Evolutionary conservation across 2,888 invertebrate species (phyloP), one percentile per base, ranked within the genome.

Genomic region (Trypoxylon attenuatum): DNA sequence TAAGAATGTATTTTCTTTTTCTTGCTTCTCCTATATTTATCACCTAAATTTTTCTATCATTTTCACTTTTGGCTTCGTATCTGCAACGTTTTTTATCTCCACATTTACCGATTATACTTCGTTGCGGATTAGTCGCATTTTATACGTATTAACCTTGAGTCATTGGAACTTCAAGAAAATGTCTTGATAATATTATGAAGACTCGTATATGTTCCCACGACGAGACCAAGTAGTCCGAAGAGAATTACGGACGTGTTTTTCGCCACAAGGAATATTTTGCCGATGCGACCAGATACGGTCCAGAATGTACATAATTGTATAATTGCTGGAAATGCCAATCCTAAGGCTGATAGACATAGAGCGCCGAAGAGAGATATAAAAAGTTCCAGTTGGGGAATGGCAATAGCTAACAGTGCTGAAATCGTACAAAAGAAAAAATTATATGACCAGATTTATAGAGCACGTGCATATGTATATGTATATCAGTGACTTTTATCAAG

Each of bases 261-360:
- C 6, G 89, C 69, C 2, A 91, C 75, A 88, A 93, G 89, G 73
- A 91, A 89, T 3, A 88, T 85, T 69, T 89, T 90, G 57, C 89
- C 89, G 0, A 88, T 82, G 10, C 90, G 90, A 0, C 89, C 88
- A 4, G 89, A 90, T 55, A 90, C 88, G 78, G 92, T 90, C 94
- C 95, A 96, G 84, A 93, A 93, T 0, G 94, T 93, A 84, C 94
- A 92, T 71, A 93, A 91, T 82, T 97, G 94, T 74, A 98, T 94
- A 67, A 96, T 88, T 0, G 97, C 96, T 6, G 97, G 97, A 85
- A 97, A 94, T 1, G 96, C 94, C 45, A 98, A 89, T 0, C 97
- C 97, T 57, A 97, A 89, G 0, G 94, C 94, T 0, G 97, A 96
- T 43, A 96, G 89, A 71, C 96, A 96, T 1, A 97, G 89, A 0